phyloP scores from a whole-genome alignment of 2,113 vertebrate genomes.

The Antechinus flavipes region DNA sequence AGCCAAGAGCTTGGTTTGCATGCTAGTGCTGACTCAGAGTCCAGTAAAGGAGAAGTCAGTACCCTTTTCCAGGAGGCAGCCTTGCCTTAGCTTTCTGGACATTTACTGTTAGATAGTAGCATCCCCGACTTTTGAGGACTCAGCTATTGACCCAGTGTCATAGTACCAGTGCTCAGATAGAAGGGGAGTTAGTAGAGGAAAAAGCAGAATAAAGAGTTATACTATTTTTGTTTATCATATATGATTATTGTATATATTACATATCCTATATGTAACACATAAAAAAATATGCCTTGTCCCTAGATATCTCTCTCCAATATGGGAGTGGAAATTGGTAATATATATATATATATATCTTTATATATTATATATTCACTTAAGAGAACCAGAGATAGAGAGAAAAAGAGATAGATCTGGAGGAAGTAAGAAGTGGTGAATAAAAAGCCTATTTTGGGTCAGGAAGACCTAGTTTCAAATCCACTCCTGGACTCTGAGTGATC shows the following conservation, averaged over 20 bases:
- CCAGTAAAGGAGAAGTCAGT: not conserved
- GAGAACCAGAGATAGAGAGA: not conserved
- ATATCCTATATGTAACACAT: too few relatives aligned
- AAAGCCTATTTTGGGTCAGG: not conserved
- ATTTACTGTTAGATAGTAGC: not conserved
- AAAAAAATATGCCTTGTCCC: not conserved
- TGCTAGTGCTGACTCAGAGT: not conserved
- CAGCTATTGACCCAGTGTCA: not conserved
- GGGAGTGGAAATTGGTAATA: not conserved
- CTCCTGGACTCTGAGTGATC: not conserved
- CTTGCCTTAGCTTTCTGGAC: not conserved
- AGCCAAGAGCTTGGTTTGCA: not conserved
- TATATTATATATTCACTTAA: not conserved
- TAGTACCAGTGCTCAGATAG: not conserved
- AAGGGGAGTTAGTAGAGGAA: not conserved
- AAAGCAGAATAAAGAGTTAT: not conserved
- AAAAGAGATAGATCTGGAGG: not conserved
- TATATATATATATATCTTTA: not conserved
- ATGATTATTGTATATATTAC: too few relatives aligned
- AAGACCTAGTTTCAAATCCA: not conserved
- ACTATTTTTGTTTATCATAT: too few relatives aligned
- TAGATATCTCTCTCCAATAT: not conserved
- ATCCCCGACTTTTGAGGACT: not conserved
- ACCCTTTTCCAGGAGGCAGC: not conserved
- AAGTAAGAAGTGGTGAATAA: not conserved